Percentiles rank a stretch among this genome's conserved stretches.
Conservation (phyloP, 1,140 invertebrate species). For the Aricia agestis region DNA sequence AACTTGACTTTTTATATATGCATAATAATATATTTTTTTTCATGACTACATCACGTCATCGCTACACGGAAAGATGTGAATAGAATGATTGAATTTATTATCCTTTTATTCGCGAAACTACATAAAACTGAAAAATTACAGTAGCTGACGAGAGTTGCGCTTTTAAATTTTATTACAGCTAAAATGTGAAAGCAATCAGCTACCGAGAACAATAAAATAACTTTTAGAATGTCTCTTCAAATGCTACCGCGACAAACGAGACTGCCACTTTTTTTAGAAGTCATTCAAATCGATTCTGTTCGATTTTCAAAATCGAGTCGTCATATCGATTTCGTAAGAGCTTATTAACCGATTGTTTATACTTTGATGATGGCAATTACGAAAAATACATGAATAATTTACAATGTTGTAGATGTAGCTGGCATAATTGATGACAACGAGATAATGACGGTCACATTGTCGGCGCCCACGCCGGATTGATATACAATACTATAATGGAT, state of each 20-base stretch:
- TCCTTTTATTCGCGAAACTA: background rate
- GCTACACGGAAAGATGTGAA: too few relatives aligned
- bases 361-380: background rate
- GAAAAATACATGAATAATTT: slow-evolving; percentile 12
- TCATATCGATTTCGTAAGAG: too few relatives aligned
- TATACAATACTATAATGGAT: slow-evolving; percentile 16
- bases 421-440: slow-evolving; percentile 13
- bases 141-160: background rate
- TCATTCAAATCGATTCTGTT: too few relatives aligned
- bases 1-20: too few relatives aligned
- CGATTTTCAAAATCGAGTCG: too few relatives aligned
- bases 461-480: slow-evolving; percentile 3
- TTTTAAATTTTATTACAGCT: background rate
- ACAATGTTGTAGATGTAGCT: slow-evolving; percentile 11
- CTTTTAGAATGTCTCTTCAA: background rate
- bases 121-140: background rate
- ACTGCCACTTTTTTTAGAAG: background rate
- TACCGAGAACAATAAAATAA: background rate
- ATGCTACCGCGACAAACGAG: background rate
- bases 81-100: background rate
- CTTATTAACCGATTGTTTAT: background rate
- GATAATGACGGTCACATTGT: slow-evolving; percentile 12
- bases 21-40: too few relatives aligned
- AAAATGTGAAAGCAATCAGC: background rate
- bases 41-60: too few relatives aligned